Percentiles rank a stretch among this genome's conserved stretches.
Conservation (phyloP, 2,113 vertebrate genomes). For the Catharus fuscescens region DNA sequence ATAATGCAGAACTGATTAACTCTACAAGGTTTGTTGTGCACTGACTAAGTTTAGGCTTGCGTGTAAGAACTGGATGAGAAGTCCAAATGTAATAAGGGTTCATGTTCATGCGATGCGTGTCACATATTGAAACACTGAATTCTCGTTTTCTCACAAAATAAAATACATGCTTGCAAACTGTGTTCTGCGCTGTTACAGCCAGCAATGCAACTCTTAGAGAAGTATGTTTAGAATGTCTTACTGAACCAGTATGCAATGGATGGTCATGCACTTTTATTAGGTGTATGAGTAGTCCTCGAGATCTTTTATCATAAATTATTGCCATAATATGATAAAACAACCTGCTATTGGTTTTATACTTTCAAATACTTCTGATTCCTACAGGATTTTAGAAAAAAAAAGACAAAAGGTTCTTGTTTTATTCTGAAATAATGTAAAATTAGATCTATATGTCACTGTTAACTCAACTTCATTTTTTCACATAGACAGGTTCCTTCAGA, state of each 20-base stretch:
- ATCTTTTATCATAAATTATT: neutral
- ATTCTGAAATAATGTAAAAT: neutral
- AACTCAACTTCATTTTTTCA: neutral
- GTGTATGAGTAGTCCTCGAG: neutral
- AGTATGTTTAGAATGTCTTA: neutral
- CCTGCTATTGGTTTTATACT: neutral
- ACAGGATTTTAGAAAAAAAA: neutral
- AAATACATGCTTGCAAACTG: neutral
- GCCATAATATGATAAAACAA: neutral
- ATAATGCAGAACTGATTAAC: constrained; percentile 17
- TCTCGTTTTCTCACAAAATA: neutral
- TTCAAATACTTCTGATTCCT: neutral
- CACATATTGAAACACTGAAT: neutral
- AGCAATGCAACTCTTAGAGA: neutral
- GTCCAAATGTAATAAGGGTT: neutral
- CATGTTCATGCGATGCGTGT: neutral
- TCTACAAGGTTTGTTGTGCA: neutral
- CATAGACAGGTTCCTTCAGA: neutral
- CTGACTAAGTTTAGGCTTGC: neutral
- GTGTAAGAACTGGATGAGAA: constrained; percentile 4
- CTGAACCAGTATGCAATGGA: neutral
- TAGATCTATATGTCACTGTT: neutral
- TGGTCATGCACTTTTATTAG: neutral
- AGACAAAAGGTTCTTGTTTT: neutral
- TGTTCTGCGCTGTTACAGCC: neutral